These are phyloP conservation scores for Anguilla japonica DNA, from an alignment of 2,113 vertebrate species.

Conservation along the genomic window DNA sequence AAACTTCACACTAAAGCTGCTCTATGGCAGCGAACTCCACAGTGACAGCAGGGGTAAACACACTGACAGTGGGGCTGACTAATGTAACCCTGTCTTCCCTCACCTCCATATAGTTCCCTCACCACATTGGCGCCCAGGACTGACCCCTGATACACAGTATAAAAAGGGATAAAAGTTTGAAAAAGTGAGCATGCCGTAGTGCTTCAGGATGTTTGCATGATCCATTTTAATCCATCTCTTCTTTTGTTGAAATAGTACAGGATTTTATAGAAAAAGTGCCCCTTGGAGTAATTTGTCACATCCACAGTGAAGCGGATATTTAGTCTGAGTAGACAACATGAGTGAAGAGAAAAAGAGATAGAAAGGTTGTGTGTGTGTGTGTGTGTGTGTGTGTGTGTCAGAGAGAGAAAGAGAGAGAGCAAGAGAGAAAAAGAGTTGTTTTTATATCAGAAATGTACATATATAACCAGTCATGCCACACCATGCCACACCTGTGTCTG, in stretches of 20 bases:
- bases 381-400: background rate
- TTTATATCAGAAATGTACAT: background rate
- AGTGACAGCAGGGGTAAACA: background rate
- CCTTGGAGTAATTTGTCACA: constrained; percentile 23
- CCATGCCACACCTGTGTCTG: background rate
- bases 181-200: background rate
- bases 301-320: constrained; percentile 26
- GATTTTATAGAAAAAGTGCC: background rate
- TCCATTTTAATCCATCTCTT: constrained; percentile 13
- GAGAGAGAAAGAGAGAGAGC: too few relatives aligned
- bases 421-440: background rate
- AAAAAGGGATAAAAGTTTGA: background rate
- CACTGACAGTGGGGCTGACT: background rate
- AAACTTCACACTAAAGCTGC: background rate
- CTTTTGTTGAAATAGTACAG: background rate
- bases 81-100: constrained; percentile 6
- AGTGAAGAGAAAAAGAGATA: background rate
- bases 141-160: background rate
- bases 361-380: background rate
- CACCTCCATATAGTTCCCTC: background rate
- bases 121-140: background rate
- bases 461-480: background rate
- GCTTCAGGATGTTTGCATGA: constrained; percentile 23
- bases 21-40: background rate
- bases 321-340: constrained; percentile 26